Percentiles rank a stretch among this genome's conserved stretches.
These are phyloP conservation scores for Steatocranus sp. DNA, from an alignment of 2,797 vertebrate genomes.

Conservation along the genomic window DNA sequence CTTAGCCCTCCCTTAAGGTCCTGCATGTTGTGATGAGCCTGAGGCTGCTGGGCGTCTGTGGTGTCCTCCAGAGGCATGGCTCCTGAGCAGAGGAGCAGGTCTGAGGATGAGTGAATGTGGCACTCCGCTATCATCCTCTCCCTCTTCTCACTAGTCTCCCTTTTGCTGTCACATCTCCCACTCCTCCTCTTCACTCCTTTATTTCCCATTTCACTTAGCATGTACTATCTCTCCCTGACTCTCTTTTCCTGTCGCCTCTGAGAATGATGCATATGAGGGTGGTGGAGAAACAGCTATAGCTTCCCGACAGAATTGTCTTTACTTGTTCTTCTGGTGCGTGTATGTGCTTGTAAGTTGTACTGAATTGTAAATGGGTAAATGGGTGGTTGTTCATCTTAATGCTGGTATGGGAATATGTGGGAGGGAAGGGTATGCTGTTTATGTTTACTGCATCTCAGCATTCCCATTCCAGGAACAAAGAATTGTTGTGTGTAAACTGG, in stretches of 20 bases:
- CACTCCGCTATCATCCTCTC: slow-evolving; percentile 22
- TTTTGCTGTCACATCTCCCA: slow-evolving; percentile 26
- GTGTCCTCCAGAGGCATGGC: slow-evolving; percentile 26
- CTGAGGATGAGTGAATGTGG: slow-evolving; percentile 61
- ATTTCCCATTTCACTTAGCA: slow-evolving; percentile 56
- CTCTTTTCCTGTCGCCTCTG: slow-evolving; percentile 39
- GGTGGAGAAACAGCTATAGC: slow-evolving; percentile 19
- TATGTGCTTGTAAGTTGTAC: slow-evolving; percentile 13
- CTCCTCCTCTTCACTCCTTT: slow-evolving; percentile 38
- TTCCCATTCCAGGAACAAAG: slow-evolving; percentile 21
- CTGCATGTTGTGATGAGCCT: neutral
- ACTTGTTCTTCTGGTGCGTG: slow-evolving; percentile 14
- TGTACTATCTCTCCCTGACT: slow-evolving; percentile 36
- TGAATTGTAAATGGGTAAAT: slow-evolving; percentile 21
- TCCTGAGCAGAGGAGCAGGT: slow-evolving; percentile 24
- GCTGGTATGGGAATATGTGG: slow-evolving; percentile 4
- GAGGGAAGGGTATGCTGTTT: slow-evolving; percentile 18
- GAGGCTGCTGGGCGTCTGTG: slow-evolving; percentile 5
- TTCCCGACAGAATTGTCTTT: slow-evolving; percentile 13
- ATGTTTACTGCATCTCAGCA: slow-evolving; percentile 37
- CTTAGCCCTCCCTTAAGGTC: neutral
- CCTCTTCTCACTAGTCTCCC: slow-evolving; percentile 28
- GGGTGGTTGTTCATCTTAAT: slow-evolving; percentile 9
- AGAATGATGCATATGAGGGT: slow-evolving; percentile 36
- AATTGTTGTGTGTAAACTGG: neutral